Base-by-base conservation (phyloP, 2,797 vertebrate species). In the Myotis pilosus region DNA sequence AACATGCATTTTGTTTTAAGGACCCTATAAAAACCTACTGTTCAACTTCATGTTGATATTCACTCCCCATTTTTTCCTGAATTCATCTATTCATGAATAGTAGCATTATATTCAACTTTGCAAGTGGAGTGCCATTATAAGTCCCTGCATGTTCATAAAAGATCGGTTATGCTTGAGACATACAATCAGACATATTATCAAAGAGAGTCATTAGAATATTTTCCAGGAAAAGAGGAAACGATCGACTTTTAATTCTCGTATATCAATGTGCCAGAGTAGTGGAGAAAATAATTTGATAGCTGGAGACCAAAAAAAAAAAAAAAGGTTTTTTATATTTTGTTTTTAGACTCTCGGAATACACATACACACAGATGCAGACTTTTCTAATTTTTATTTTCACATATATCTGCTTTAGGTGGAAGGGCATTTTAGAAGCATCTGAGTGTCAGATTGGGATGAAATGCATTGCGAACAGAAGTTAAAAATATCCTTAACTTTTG, bases 181-280 rank as follows among this genome's bases (percentile, higher is more conserved):
- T 55, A 95, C 94, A 95, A 96, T 94, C 92, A 90, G 85, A 84
- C 76, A 51, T 53, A 79, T 74, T 95, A 95, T 96, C 91, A 89
- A 76, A 83, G 76, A 86, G 36, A 44, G 49, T 12, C 92, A 78
- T 90, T 78, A 75, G 94, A 92, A 84, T 91, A 96, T 95, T 96
- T 96, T 97, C 94, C 91, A 97, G 94, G 95, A 96, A 96, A 97
- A 96, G 95, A 97, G 92, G 95, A 96, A 97, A 90, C 5, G 60
- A 87, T 22, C 83, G 53, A 20, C 41, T 81, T 72, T 92, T 69
- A 41, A 57, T 92, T 87, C 82, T 86, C 51, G 3, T 4, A 22
- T 38, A 60, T 53, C n/a, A 74, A 3, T 12, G 47, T 49, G n/a
- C 66, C 53, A 72, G 57, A 69, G 85, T 4, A 20, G 64, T 10